Evolutionary conservation across 2,113 vertebrate genomes (phyloP).

Genomic region (Oxyruncus cristatus): DNA sequence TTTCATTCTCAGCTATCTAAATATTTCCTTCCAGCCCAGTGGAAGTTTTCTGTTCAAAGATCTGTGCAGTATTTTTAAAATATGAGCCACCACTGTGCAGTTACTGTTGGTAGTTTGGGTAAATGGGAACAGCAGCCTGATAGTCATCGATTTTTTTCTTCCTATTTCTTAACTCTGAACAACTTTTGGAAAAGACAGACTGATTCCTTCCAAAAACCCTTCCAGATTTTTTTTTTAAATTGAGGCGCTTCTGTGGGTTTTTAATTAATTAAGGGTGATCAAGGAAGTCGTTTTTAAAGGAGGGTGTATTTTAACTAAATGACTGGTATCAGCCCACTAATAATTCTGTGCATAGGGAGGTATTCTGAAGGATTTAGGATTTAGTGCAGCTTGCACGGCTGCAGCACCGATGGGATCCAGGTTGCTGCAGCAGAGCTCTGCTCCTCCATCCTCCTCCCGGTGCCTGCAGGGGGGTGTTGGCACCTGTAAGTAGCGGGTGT

Average conservation of each 20-base stretch:
- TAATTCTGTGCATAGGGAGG: background rate
- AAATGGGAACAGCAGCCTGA: background rate
- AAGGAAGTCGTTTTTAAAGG: background rate
- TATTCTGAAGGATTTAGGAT: background rate
- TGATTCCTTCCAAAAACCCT: background rate
- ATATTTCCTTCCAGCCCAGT: background rate
- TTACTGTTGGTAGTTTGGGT: background rate
- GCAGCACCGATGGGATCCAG: background rate
- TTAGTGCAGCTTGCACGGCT: background rate
- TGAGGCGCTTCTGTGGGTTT: background rate
- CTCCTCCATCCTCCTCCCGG: background rate
- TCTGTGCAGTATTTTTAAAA: background rate
- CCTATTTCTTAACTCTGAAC: background rate
- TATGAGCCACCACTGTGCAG: accelerated
- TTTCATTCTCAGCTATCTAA: background rate
- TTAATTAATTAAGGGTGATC: background rate
- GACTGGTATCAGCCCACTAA: background rate
- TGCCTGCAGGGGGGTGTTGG: background rate
- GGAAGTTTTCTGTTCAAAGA: background rate
- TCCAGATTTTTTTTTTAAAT: background rate
- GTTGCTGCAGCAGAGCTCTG: background rate
- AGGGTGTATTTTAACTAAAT: background rate
- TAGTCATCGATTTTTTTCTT: background rate
- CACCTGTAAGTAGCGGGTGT: background rate
- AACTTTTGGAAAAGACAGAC: background rate